Evolutionary conservation across 2,888 invertebrate species (phyloP).

Genomic region (Synanthedon vespiformis): DNA sequence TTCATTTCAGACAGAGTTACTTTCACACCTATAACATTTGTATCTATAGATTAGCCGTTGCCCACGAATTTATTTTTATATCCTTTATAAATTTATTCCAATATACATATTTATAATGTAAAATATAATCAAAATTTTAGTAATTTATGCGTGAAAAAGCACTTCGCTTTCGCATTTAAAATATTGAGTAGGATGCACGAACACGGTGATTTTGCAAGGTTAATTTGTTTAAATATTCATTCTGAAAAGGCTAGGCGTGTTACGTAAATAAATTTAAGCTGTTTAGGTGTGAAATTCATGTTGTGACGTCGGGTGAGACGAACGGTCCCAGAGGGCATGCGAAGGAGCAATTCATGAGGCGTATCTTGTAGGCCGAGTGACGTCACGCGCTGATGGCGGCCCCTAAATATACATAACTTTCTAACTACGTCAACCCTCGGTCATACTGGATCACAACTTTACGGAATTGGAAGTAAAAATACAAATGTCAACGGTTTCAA

Average conservation of each 20-base stretch:
- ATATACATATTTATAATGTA: no score
- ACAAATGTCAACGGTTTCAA: no score
- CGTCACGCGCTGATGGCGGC: conserved; percentile 15
- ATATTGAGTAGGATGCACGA: no score
- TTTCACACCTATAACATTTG: no score
- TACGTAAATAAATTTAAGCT: not conserved
- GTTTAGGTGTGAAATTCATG: conserved; percentile 14
- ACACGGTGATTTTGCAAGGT: no score
- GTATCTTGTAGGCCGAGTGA: conserved; percentile 13
- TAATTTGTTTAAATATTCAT: not conserved
- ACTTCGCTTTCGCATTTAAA: no score
- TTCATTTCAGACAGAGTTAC: no score
- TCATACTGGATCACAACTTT: not conserved
- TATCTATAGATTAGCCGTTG: no score
- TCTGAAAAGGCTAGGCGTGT: not conserved
- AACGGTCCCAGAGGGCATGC: conserved; percentile 23
- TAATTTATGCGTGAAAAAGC: no score
- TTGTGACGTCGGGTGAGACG: conserved; percentile 29
- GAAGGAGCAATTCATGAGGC: conserved; percentile 23
- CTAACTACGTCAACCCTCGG: conserved; percentile 1
- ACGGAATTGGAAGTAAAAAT: not conserved
- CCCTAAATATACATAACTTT: not conserved
- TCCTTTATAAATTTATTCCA: no score
- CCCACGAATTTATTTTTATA: no score
- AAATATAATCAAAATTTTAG: no score